Base-by-base conservation (phyloP, 1,140 invertebrate species). In the Drepana arcuata region DNA sequence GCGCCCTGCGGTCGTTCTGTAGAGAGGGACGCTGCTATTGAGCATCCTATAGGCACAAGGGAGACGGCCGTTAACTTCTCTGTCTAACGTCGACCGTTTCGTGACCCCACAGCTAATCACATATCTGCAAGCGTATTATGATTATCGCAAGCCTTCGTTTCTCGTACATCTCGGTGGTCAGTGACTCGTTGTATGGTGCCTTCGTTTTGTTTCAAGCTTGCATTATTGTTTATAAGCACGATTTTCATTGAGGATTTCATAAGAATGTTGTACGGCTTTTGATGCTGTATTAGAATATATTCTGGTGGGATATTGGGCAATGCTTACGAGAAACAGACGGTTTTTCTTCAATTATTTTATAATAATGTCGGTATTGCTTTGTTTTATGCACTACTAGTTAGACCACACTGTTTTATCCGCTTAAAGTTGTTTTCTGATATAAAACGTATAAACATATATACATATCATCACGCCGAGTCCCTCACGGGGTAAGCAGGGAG, bases 101-200 rank as follows among this genome's bases (percentile, higher is more conserved):
- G 63, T 77, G 72, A 77, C 72, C 70, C 61, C 72, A 43, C 54
- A 58, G 58, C 61, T 80, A 80, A 80, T 80, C 72, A 80, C 70
- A 75, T 77, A 77, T 80, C 75, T 77, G 66, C 74, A 70, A 75
- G 70, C 60, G 66, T 73, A 73, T 75, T 77, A 73, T 74, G 74
- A 79, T 80, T 69, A 80, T 77, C 72, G 61, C 68, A 51, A 57
- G 57, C 53, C 55, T 62, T 65, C 56, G 67, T 64, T 72, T 58
- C 61, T 72, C 52, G 57, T 66, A 60, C 48, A 54, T 58, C 63
- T 53, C 56, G 65, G 60, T 75, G 70, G 71, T 77, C 74, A 74
- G 58, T 71, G 66, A 66, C 69, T 73, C 50, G 50, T 41, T 56
- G 51, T 41, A 59, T 50, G 25, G 25, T 34, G 31, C 15, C 29